Evolutionary conservation across 1,140 invertebrate genomes (phyloP), one percentile per base, ranked within the genome.

Genomic region (Heliconius himera): DNA sequence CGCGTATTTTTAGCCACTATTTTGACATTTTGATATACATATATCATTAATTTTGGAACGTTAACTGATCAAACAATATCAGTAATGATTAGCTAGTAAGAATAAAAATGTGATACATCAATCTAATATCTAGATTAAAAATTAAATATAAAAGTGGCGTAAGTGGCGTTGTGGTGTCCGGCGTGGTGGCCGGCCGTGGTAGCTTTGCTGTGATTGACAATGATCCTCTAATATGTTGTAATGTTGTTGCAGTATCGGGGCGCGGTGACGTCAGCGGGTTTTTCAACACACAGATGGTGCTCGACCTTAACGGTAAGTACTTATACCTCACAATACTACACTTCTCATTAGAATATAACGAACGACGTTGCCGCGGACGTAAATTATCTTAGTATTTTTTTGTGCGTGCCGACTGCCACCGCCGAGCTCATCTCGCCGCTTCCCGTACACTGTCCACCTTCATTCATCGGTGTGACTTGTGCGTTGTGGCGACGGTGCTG

Each of bases 261-360:
- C 92, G 91, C 87, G 91, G 90, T 84, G 91, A 93, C 91, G 91
- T 94, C 85, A 89, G 86, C 87, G 87, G 88, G 85, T 93, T 85
- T 87, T 94, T 91, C 91, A 91, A 94, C 88, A 94, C 92, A 77
- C 92, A 93, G 87, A 93, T 94, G 92, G 89, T 93, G 85, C 89
- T 94, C 85, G 92, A 94, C 91, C 91, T 94, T 83, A 94, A 93
- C 85, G 92, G 92, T 93, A 82, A 86, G 92, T 91, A 51, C 49
- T 83, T 79, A 84, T 29, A 73, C 46, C 72, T 77, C 76, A 74
- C n/a, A 60, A 51, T 81, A 26, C n/a, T 49, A 22, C 41, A 54
- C 70, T 41, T 73, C 51, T 74, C 85, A 86, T 88, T 86, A 85
- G 81, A 85, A 85, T 85, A 86, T 84, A 73, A 81, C 83, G 80